Percentiles rank a stretch among this genome's conserved stretches.
These are phyloP conservation scores for Gnatocerus cornutus DNA, from an alignment of 2,888 invertebrate species.

Conservation along the genomic window DNA sequence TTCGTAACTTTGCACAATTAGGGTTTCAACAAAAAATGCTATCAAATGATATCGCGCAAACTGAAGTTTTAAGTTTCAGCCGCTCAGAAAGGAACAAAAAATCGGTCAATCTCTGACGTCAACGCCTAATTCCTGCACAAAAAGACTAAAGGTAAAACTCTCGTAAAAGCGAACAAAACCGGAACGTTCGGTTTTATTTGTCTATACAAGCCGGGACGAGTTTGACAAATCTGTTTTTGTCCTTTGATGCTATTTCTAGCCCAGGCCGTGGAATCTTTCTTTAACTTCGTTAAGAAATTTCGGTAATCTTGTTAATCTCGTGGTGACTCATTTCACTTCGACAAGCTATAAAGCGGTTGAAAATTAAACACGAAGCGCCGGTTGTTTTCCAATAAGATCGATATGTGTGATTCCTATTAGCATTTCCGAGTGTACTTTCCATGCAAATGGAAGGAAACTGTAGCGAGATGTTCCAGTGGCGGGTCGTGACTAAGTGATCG, in stretches of 20 bases:
- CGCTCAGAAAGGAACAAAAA: too few species aligned
- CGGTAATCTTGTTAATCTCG: constrained; percentile 26
- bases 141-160: background rate
- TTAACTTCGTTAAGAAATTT: too few species aligned
- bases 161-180: constrained; percentile 15
- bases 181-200: constrained; percentile 27
- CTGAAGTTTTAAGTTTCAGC: too few species aligned
- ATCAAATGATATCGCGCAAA: too few species aligned
- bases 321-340: constrained; percentile 13
- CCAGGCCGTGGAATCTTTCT: too few species aligned
- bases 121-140: too few species aligned
- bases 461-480: background rate
- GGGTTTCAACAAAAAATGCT: too few species aligned
- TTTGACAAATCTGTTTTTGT: constrained; percentile 44
- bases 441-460: constrained; percentile 27
- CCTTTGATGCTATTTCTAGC: background rate
- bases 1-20: too few species aligned
- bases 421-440: constrained; percentile 31
- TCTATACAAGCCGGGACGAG: constrained; percentile 33
- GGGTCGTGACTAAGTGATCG: background rate
- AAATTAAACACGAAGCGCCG: constrained; percentile 18
- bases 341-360: constrained; percentile 19
- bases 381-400: constrained; percentile 40
- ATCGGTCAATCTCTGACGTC: too few species aligned
- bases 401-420: constrained; percentile 25